Conservation (phyloP, 2,113 vertebrate genomes). For the Actenoides lindsayi region DNA sequence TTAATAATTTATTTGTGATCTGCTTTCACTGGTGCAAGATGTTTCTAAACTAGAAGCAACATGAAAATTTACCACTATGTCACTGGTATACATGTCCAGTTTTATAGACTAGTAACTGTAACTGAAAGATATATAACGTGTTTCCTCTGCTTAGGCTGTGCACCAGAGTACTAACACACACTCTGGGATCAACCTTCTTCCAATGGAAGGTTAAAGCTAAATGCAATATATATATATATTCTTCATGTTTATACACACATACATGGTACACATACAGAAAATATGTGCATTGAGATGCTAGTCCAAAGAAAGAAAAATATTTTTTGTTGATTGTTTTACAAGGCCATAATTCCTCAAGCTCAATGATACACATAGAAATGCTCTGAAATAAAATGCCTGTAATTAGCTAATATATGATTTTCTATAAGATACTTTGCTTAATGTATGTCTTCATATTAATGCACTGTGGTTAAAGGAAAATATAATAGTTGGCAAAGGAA, state of each 20-base stretch:
- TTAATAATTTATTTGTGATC: conserved; percentile 22
- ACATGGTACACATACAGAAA: background rate
- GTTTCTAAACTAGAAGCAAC: conserved; percentile 17
- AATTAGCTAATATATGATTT: conserved; percentile 47
- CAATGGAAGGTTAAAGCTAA: background rate
- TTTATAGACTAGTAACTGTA: background rate
- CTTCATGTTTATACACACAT: background rate
- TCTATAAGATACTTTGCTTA: conserved; percentile 8
- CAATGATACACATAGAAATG: conserved; percentile 11
- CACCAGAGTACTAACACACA: background rate
- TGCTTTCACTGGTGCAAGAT: conserved; percentile 3
- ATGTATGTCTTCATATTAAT: conserved; percentile 29
- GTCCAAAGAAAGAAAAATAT: background rate
- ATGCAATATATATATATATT: background rate
- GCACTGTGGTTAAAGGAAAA: conserved; percentile 27
- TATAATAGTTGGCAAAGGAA: background rate
- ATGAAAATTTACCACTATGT: background rate
- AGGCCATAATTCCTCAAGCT: conserved; percentile 40
- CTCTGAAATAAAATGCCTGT: background rate
- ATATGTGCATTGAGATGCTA: background rate
- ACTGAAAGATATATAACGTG: background rate
- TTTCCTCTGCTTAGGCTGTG: background rate
- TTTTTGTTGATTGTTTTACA: conserved; percentile 24
- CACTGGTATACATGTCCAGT: background rate
- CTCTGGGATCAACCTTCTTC: background rate